Evolutionary conservation across 2,113 vertebrate genomes (phyloP).

Genomic region (Ceyx cyanopectus): DNA sequence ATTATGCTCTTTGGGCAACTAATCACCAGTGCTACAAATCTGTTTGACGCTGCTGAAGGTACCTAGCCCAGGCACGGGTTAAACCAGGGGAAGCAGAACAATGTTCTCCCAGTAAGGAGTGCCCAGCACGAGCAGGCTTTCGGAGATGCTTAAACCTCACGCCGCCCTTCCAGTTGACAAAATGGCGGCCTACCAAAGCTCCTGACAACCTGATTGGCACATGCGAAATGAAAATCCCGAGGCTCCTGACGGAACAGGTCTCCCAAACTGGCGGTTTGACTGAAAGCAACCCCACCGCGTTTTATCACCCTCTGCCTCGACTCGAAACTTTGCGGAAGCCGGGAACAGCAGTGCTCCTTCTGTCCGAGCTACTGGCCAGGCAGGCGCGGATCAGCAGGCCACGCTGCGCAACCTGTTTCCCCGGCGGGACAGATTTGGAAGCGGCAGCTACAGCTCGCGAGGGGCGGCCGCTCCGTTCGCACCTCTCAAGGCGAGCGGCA

Average conservation of each 20-base stretch:
- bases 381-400: slow-evolving; percentile 53
- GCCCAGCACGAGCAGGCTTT: slow-evolving; percentile 63
- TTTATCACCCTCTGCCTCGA: slow-evolving; percentile 55
- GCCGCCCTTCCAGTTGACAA: slow-evolving; percentile 60
- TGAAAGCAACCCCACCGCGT: slow-evolving; percentile 41
- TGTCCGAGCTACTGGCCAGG: slow-evolving; percentile 61
- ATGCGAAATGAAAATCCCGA: slow-evolving; percentile 31
- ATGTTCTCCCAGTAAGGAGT: slow-evolving; percentile 50
- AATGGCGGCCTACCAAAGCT: slow-evolving; percentile 68
- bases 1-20: slow-evolving; percentile 87
- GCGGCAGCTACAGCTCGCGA: slow-evolving; percentile 23
- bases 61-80: slow-evolving; percentile 73
- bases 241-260: slow-evolving; percentile 2
- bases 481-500: slow-evolving; percentile 58
- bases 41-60: slow-evolving; percentile 77
- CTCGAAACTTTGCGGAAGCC: neutral
- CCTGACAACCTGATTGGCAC: slow-evolving; percentile 54
- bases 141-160: slow-evolving; percentile 43
- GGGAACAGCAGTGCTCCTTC: slow-evolving; percentile 53
- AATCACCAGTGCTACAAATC: slow-evolving; percentile 82
- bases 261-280: slow-evolving; percentile 49
- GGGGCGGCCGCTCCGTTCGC: slow-evolving; percentile 49
- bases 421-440: slow-evolving; percentile 54
- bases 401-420: slow-evolving; percentile 45
- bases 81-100: slow-evolving; percentile 58